Evolutionary conservation across 2,113 vertebrate species (phyloP).

Genomic region (Syngnathoides biaculeatus): DNA sequence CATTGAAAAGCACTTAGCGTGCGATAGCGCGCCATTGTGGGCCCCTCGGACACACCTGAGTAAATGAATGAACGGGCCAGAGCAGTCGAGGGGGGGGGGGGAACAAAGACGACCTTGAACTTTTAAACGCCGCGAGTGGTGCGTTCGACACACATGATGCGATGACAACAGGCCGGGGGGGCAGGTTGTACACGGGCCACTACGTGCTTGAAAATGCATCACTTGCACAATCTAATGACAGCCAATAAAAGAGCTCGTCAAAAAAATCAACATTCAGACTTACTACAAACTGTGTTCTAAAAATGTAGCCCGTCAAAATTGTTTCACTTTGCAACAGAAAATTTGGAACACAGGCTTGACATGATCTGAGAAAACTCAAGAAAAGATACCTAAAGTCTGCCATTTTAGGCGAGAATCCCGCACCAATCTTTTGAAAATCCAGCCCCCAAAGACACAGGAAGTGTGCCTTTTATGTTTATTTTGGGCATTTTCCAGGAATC

Average conservation of each 20-base stretch:
- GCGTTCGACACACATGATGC: conserved; percentile 4
- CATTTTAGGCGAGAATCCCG: no score
- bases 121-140: conserved; percentile 37
- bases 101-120: conserved; percentile 44
- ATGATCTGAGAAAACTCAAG: not conserved
- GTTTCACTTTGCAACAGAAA: not conserved
- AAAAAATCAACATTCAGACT: no score
- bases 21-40: conserved; percentile 57
- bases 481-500: no score
- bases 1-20: conserved; percentile 69
- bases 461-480: no score
- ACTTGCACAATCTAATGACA: not conserved
- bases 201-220: conserved; percentile 16
- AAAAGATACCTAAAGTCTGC: not conserved
- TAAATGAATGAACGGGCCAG: conserved; percentile 52
- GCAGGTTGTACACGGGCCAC: not conserved
- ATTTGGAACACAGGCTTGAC: not conserved
- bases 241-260: not conserved
- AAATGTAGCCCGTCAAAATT: no score
- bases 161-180: not conserved
- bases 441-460: no score
- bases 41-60: conserved; percentile 60
- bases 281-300: no score
- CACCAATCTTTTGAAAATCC: no score
- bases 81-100: not conserved